A percentile compares a stretch with the other conserved stretches of the same genome.
phyloP scores from a whole-genome alignment of 2,888 invertebrate species.

The Hedya salicella region DNA sequence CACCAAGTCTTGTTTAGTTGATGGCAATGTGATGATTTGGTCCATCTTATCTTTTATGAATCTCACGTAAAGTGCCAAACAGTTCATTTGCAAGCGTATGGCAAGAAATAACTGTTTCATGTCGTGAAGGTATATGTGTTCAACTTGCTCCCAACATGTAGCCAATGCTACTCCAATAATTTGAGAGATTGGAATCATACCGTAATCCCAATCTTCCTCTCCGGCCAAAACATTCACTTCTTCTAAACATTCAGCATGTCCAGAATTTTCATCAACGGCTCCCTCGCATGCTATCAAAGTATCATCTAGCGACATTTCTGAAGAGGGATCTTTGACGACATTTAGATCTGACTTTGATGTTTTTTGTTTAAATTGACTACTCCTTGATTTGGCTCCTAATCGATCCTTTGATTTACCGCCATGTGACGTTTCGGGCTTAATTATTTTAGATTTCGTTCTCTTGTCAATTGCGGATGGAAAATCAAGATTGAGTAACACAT shows the following conservation, averaged over 20 bases:
- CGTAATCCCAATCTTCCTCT: constrained; percentile 79
- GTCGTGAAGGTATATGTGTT: constrained; percentile 79
- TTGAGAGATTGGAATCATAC: constrained; percentile 68
- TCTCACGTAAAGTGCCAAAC: constrained; percentile 83
- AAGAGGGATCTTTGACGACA: constrained; percentile 59
- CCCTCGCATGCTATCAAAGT: constrained; percentile 52
- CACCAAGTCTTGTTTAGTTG: constrained; percentile 84
- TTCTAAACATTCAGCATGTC: constrained; percentile 52
- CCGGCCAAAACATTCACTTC: constrained; percentile 67
- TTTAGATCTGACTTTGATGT: constrained; percentile 54
- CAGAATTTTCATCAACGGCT: constrained; percentile 54
- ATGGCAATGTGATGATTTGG: constrained; percentile 82
- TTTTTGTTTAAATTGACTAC: constrained; percentile 56
- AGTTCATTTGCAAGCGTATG: constrained; percentile 83
- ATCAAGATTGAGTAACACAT: constrained; percentile 66
- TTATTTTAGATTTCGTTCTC: constrained; percentile 67
- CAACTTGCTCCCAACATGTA: constrained; percentile 81
- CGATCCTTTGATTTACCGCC: constrained; percentile 64
- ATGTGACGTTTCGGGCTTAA: constrained; percentile 64
- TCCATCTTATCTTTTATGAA: constrained; percentile 83
- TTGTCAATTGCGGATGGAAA: constrained; percentile 69
- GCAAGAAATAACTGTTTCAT: constrained; percentile 84
- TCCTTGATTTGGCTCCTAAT: constrained; percentile 61
- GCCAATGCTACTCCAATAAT: constrained; percentile 71
- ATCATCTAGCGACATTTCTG: constrained; percentile 54